Evolutionary conservation across 37 sponge, comb jelly and placozoan genomes (phyloP).

Genomic region (Mnemiopsis leidyi): DNA sequence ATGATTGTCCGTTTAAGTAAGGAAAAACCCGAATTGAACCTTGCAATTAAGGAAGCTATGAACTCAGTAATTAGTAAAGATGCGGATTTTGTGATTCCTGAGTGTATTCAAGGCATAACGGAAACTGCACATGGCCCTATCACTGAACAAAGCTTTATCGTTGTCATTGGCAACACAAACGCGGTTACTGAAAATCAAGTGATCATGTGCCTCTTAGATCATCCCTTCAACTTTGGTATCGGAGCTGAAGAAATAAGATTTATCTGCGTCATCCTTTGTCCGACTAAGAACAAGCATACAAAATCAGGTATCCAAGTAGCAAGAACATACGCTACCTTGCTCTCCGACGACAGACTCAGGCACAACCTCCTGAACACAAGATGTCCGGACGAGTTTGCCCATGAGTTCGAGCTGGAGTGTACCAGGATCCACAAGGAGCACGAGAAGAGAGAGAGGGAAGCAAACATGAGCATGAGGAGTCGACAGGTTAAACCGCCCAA

Average conservation of each 20-base stretch:
- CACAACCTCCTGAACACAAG: conserved; percentile 57
- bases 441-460: not conserved
- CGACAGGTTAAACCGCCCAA: not conserved
- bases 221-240: conserved; percentile 54
- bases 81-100: conserved; percentile 29
- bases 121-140: conserved; percentile 12
- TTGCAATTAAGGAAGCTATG: not conserved
- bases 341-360: conserved; percentile 65
- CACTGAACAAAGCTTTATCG: conserved; percentile 61
- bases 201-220: conserved; percentile 44
- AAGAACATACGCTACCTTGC: conserved; percentile 63
- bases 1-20: not conserved
- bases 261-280: conserved; percentile 37
- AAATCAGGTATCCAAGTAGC: conserved; percentile 59
- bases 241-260: conserved; percentile 59
- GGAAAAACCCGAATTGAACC: conserved; percentile 52
- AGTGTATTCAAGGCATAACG: conserved; percentile 60
- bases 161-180: conserved; percentile 48
- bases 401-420: conserved; percentile 62
- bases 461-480: not conserved
- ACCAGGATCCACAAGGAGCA: conserved; percentile 66
- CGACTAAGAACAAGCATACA: conserved; percentile 30
- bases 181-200: conserved; percentile 48
- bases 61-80: conserved; percentile 60
- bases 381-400: conserved; percentile 61